Evolutionary conservation across 2,113 vertebrate genomes (phyloP).

Genomic region (Chloebia gouldiae): DNA sequence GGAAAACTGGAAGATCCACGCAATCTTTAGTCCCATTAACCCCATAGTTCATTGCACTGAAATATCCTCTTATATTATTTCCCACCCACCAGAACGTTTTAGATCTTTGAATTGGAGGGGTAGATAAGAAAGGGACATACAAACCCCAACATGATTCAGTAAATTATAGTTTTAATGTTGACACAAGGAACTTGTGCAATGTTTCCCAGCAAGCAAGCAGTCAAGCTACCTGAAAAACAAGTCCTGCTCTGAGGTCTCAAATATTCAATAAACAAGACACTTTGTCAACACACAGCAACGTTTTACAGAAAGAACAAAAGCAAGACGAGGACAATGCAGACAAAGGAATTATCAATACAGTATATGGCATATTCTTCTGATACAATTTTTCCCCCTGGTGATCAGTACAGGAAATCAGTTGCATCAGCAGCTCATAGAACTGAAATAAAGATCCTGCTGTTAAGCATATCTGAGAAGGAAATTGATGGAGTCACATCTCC

Average conservation of each 20-base stretch:
- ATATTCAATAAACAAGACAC: neutral
- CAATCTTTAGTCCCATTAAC: neutral
- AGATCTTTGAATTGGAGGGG: neutral
- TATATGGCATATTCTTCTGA: neutral
- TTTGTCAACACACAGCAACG: neutral
- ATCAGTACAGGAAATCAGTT: neutral
- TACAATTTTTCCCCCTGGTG: neutral
- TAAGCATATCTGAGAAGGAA: neutral
- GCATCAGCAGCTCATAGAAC: constrained; percentile 36
- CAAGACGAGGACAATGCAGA: neutral
- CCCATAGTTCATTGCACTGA: neutral
- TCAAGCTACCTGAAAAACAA: neutral
- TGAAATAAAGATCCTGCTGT: neutral
- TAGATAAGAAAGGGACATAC: neutral
- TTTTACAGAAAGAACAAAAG: neutral
- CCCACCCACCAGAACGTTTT: neutral
- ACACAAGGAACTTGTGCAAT: neutral
- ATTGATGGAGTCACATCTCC: neutral
- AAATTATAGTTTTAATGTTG: constrained; percentile 34
- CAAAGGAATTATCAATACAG: neutral
- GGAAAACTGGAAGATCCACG: neutral
- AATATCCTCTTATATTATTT: neutral
- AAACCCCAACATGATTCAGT: neutral
- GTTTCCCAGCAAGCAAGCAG: neutral
- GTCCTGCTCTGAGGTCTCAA: neutral